Conservation (phyloP, 2,113 vertebrate species). For the Alosa alosa region DNA sequence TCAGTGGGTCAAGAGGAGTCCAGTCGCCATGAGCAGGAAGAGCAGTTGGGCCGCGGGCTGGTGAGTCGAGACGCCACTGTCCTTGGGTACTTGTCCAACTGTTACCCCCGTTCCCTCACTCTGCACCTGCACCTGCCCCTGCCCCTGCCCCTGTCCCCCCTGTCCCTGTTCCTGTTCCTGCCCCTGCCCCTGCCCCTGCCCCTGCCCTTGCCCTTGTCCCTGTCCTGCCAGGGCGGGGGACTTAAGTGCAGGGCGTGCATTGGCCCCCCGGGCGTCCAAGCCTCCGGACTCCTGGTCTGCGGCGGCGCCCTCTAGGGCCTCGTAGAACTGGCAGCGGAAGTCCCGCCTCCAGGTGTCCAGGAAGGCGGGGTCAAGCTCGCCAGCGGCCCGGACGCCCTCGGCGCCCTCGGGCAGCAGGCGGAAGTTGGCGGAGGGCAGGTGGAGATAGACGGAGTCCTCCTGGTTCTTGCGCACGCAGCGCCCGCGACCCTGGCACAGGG, state of each 20-base stretch:
- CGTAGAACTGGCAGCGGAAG: slow-evolving; percentile 77
- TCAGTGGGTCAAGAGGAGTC: neutral
- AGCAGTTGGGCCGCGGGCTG: neutral
- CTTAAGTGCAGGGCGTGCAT: slow-evolving; percentile 42
- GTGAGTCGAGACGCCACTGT: neutral
- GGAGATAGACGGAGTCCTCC: slow-evolving; percentile 66
- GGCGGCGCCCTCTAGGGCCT: slow-evolving; percentile 59
- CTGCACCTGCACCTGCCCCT: neutral
- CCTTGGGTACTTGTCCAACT: slow-evolving; percentile 22
- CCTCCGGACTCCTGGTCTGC: slow-evolving; percentile 66
- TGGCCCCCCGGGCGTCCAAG: slow-evolving; percentile 33
- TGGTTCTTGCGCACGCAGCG: slow-evolving; percentile 71
- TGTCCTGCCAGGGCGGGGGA: slow-evolving; percentile 40
- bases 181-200: neutral
- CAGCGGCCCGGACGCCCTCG: slow-evolving; percentile 54
- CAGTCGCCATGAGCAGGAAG: neutral
- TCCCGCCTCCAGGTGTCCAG: slow-evolving; percentile 67
- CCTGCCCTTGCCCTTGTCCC: slow-evolving; percentile 29
- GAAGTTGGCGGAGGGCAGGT: slow-evolving; percentile 60
- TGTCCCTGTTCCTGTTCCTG: neutral
- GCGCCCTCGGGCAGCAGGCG: slow-evolving; percentile 45
- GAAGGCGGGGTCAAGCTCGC: slow-evolving; percentile 54
- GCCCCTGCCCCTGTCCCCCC: slow-evolving; percentile 27
- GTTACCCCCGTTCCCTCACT: neutral
- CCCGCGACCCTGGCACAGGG: slow-evolving; percentile 72